These are phyloP conservation scores for Eupeodes corollae DNA, from an alignment of 1,140 invertebrate genomes.

Conservation along the genomic window DNA sequence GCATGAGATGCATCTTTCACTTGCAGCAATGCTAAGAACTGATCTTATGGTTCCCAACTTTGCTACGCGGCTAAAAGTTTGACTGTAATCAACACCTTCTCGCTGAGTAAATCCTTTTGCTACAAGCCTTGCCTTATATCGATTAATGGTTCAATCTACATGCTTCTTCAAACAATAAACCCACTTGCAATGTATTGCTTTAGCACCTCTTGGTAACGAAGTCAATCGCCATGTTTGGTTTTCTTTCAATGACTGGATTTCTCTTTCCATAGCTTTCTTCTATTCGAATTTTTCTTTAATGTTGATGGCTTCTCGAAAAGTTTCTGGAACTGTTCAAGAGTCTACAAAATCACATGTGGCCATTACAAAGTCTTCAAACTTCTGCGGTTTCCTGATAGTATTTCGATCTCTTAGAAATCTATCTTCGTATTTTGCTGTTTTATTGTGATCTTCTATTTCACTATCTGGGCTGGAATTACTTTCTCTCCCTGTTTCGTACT, in stretches of 20 bases:
- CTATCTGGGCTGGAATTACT: too few species aligned
- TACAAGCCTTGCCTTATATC: slow-evolving; percentile 21
- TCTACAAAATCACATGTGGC: too few species aligned
- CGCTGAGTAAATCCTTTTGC: slow-evolving; percentile 22
- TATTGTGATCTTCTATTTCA: too few species aligned
- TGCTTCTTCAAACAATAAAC: slow-evolving; percentile 13
- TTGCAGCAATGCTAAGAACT: slow-evolving; percentile 23
- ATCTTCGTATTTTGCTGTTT: too few species aligned
- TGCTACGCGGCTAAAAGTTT: slow-evolving; percentile 11
- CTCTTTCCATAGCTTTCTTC: slow-evolving; percentile 1
- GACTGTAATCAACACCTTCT: not conserved
- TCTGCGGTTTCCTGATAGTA: too few species aligned
- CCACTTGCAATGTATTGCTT: slow-evolving; percentile 15
- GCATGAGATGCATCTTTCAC: slow-evolving; percentile 9
- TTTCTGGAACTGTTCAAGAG: too few species aligned
- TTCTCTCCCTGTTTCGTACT: too few species aligned
- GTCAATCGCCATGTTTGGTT: slow-evolving; percentile 14
- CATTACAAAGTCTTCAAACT: too few species aligned
- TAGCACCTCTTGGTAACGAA: slow-evolving; percentile 8
- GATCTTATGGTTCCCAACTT: too few species aligned
- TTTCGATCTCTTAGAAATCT: too few species aligned
- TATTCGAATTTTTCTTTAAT: not conserved
- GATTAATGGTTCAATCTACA: slow-evolving; percentile 6
- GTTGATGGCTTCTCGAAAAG: not conserved
- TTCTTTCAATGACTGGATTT: slow-evolving; percentile 4